Conservation (phyloP, 23 tunicate genomes). For the Botrylloides violaceus region DNA sequence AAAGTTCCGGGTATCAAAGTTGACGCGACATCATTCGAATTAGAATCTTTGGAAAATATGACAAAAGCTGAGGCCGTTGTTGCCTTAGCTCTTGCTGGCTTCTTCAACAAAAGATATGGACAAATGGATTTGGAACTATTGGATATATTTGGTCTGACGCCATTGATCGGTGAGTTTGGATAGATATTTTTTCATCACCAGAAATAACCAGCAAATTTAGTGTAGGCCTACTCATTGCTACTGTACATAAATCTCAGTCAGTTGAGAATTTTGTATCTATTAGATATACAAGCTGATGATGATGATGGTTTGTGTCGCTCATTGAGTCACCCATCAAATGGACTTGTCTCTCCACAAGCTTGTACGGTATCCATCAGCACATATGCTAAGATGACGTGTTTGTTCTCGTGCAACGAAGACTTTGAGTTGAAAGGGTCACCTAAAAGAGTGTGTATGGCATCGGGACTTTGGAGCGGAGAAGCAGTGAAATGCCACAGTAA, state of each 20-base stretch:
- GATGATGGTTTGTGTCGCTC: slow-evolving; percentile 35
- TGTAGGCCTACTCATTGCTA: neutral
- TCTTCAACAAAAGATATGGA: slow-evolving; percentile 33
- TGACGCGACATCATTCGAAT: slow-evolving; percentile 16
- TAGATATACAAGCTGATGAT: slow-evolving; percentile 43
- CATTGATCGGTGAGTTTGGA: neutral
- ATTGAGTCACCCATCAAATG: slow-evolving; percentile 10
- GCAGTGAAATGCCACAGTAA: slow-evolving; percentile 22
- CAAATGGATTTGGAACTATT: slow-evolving; percentile 24
- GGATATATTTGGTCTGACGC: slow-evolving; percentile 17
- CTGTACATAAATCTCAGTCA: neutral
- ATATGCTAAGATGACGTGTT: slow-evolving; percentile 26
- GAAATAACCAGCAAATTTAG: neutral
- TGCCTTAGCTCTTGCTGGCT: slow-evolving; percentile 44
- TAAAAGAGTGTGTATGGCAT: slow-evolving; percentile 26
- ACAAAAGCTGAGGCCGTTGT: slow-evolving; percentile 17
- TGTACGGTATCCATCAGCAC: slow-evolving; percentile 36
- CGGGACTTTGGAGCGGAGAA: slow-evolving; percentile 51
- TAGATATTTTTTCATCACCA: neutral
- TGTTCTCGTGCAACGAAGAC: slow-evolving; percentile 13
- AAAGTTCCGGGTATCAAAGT: slow-evolving; percentile 21
- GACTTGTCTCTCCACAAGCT: slow-evolving; percentile 12
- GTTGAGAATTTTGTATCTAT: neutral
- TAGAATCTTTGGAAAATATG: slow-evolving; percentile 26
- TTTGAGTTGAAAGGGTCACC: slow-evolving; percentile 27